A percentile compares a stretch with the other conserved stretches of the same genome.
Conservation (phyloP, 1,140 invertebrate genomes). For the Anagrus nilaparvatae region DNA sequence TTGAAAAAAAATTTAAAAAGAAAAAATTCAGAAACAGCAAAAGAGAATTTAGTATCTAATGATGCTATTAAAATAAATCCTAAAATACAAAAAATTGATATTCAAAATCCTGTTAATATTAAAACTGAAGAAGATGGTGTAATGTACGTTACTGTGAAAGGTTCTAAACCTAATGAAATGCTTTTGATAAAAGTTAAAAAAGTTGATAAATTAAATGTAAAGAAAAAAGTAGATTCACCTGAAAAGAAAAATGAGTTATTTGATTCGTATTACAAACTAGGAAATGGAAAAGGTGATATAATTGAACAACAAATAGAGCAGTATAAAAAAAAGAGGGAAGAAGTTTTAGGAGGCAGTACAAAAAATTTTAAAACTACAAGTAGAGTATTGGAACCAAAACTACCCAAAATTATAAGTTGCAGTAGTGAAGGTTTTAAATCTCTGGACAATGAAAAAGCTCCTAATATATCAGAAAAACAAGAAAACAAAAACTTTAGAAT, state of each 20-base stretch:
- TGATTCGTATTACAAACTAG: neutral
- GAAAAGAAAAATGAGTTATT: constrained; percentile 21
- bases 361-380: too few relatives aligned
- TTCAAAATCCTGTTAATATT: constrained; percentile 28
- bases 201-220: constrained; percentile 34
- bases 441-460: too few relatives aligned
- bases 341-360: constrained; percentile 29
- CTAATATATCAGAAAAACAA: constrained; percentile 3
- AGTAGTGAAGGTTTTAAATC: too few relatives aligned
- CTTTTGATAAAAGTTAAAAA: constrained; percentile 40
- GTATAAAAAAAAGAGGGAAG: constrained; percentile 37
- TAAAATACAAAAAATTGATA: constrained; percentile 30
- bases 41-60: neutral
- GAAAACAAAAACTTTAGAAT: neutral
- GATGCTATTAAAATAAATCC: constrained; percentile 9
- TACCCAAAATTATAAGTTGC: too few relatives aligned
- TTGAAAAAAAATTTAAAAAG: constrained; percentile 15
- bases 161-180: constrained; percentile 37
- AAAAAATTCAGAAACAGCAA: neutral
- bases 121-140: constrained; percentile 33
- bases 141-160: constrained; percentile 41
- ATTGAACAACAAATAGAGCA: constrained; percentile 41
- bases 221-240: constrained; percentile 26
- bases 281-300: constrained; percentile 15
- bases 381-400: too few relatives aligned